Evolutionary conservation across 2,797 vertebrate genomes (phyloP).

Genomic region (Macrochelys suwanniensis): DNA sequence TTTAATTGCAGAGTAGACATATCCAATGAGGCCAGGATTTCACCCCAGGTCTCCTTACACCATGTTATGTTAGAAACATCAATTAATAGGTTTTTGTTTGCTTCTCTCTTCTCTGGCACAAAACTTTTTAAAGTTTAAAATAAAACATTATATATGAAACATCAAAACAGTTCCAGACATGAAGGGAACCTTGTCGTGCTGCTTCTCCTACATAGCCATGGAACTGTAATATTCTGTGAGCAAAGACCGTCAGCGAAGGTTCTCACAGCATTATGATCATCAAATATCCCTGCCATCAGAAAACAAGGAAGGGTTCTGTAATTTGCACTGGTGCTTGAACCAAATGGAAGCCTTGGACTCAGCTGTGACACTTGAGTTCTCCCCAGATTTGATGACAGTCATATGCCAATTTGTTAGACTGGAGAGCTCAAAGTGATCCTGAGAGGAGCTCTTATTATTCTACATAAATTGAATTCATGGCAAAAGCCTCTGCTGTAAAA

Average conservation of each 20-base stretch:
- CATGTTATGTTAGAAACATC: neutral
- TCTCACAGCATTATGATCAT: accelerated
- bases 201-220: accelerated
- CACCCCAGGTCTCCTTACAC: accelerated
- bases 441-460: conserved; percentile 45
- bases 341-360: conserved; percentile 44
- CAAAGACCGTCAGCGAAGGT: neutral
- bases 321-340: neutral
- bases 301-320: neutral
- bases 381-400: conserved; percentile 26
- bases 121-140: conserved; percentile 31
- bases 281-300: accelerated
- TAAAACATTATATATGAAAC: neutral
- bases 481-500: conserved; percentile 62
- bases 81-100: neutral
- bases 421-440: conserved; percentile 9
- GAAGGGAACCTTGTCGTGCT: neutral
- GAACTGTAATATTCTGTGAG: neutral
- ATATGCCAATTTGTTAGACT: conserved; percentile 36
- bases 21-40: neutral
- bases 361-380: neutral
- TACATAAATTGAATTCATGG: conserved; percentile 52
- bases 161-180: neutral
- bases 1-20: neutral
- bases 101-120: conserved; percentile 14